Evolutionary conservation across 2,888 invertebrate species (phyloP), one percentile per base, ranked within the genome.

Genomic region (Drosophila pegasa): DNA sequence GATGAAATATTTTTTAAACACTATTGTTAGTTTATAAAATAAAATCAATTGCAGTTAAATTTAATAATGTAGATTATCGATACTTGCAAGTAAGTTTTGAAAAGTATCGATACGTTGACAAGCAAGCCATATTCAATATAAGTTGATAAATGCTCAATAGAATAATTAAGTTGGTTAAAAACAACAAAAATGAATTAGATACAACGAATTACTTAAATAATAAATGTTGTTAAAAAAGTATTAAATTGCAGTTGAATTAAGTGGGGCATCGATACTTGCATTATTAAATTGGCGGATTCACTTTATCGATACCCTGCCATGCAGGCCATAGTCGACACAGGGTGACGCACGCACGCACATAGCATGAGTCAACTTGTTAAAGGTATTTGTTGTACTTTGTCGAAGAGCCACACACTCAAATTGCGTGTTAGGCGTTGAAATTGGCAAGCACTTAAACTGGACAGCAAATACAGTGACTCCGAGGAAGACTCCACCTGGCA

Each of bases 341-440:
- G 74, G 72, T 67, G 72, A 45, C 16, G 14, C 41, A 18, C 40
- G n/a, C 10, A 5, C 27, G 31, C 14, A 37, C 16, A 18, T 25
- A 10, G 38, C 58, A 60, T 72, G 72, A 72, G 72, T 72, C 72
- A 72, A 72, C 72, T 73, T 72, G 74, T 73, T 60, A 45, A 41
- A 35, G 55, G 25, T 62, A 47, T 51, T 64, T 58, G 33, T 52
- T 52, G 45, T 25, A 56, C 29, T 56, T 55, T 5, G 22, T 50
- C 25, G 45, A 55, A 55, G 16, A 55, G 74, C 66, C 74, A 75
- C 80, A 76, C 59, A 63, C 41, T 33, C 67, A 54, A 51, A n/a
- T 47, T 38, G 18, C 50, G 27, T 38, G 55, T 37, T 18, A 37
- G 25, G 41, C 47, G 16, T 38, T 7, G 20, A 68, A 52, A 52